Evolutionary conservation across 2,113 vertebrate genomes (phyloP).

Genomic region (Empidonax traillii): DNA sequence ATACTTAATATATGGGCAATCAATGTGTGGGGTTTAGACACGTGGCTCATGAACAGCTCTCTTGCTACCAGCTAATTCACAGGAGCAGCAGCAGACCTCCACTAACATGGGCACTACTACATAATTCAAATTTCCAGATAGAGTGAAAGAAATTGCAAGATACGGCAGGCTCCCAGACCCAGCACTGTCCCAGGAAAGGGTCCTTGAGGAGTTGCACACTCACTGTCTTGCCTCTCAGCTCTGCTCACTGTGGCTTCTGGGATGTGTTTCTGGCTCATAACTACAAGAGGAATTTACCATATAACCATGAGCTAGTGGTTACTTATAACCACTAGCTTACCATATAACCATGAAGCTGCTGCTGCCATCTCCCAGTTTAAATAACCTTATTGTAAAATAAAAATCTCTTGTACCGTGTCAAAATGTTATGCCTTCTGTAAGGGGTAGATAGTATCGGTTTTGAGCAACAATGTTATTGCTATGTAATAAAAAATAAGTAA

Average conservation of each 20-base stretch:
- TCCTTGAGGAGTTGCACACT: not conserved
- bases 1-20: not conserved
- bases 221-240: not conserved
- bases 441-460: fast-evolving
- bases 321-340: not conserved
- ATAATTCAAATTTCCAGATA: not conserved
- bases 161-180: not conserved
- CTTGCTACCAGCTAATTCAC: not conserved
- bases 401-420: not conserved
- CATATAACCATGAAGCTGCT: not conserved
- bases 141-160: not conserved
- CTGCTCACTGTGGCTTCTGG: not conserved
- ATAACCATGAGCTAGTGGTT: not conserved
- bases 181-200: not conserved
- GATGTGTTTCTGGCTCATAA: not conserved
- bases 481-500: not conserved
- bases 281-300: not conserved
- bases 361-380: not conserved
- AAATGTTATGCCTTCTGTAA: not conserved
- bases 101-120: not conserved
- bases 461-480: not conserved
- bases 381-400: not conserved
- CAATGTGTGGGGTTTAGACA: not conserved
- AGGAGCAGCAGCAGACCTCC: not conserved
- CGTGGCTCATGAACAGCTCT: not conserved